phyloP scores from a whole-genome alignment of 2,888 invertebrate species.

The Gastrophysa polygoni region DNA sequence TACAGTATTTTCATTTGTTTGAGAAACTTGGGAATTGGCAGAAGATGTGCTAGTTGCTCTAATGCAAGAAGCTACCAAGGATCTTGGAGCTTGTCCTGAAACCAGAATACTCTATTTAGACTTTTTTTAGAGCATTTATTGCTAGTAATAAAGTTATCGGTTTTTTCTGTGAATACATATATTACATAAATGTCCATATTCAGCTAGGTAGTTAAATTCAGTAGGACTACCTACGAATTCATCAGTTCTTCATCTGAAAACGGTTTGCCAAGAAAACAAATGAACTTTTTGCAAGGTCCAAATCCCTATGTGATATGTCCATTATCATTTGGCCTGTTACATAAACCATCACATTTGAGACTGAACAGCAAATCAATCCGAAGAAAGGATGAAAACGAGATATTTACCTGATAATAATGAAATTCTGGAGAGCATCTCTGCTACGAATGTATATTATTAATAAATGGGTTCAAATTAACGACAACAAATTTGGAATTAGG shows the following conservation, averaged over 20 bases:
- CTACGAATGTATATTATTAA: not conserved
- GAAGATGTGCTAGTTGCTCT: conserved; percentile 58
- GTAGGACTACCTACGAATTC: no score
- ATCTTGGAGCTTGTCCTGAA: conserved; percentile 60
- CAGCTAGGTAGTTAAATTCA: no score
- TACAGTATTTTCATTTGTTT: conserved; percentile 66
- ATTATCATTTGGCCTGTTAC: conserved; percentile 33
- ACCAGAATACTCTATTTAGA: no score
- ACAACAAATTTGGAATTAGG: not conserved
- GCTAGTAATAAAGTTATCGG: no score
- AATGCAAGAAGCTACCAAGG: conserved; percentile 60
- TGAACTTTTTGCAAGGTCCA: not conserved
- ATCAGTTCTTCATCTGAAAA: no score
- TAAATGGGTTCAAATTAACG: not conserved
- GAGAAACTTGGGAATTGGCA: conserved; percentile 54
- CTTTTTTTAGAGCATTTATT: not conserved
- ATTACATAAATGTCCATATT: no score
- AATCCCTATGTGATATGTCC: no score
- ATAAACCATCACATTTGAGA: conserved; percentile 41
- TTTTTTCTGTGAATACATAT: no score
- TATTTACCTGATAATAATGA: conserved; percentile 70
- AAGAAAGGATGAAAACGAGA: not conserved
- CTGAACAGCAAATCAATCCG: not conserved
- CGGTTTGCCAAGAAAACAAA: conserved; percentile 47
- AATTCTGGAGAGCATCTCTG: conserved; percentile 69